Base-by-base conservation (phyloP, 2,888 invertebrate genomes). In the Ophion obscuratus region DNA sequence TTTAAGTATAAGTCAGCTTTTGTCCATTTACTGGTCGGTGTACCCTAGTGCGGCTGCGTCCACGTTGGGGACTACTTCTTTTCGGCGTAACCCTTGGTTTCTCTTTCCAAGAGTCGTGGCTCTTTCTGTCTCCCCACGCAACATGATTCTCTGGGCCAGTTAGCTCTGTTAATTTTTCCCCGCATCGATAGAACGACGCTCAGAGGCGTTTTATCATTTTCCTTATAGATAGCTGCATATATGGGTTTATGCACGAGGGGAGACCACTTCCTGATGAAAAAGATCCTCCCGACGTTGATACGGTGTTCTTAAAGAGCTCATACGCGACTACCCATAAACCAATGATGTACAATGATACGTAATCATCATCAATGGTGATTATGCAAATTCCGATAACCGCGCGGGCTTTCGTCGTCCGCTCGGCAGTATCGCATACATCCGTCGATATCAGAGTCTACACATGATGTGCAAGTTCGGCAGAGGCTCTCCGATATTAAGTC, bases 171-270 rank as follows among this genome's bases (percentile, higher is more conserved):
- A 71, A 83, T 83, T 85, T 81, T 85, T 64, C 53, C 62, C 57
- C 31, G 31, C 20, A 73, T 67, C 53, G 40, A 73, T 62, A 62
- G 80, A 66, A 62, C 27, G 61, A 4, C 53, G 47, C 66, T 74
- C 64, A 81, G 44, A 68, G 78, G 61, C 75, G 73, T 78, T 79
- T 82, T 67, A 75, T 79, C 82, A 82, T 85, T 77, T 73, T 62
- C 44, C 44, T 64, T 14, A 20, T 20, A 59, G 31, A 17, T n/a
- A 17, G 2, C 20, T 62, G 17, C 24, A 36, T 40, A 14, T 11
- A 61, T 24, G 24, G 24, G 24, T 24, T 24, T 24, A 24, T 44
- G 9, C 44, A 44, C 2, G 44, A 44, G 44, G 44, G 44, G 11
- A 10, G 44, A 44, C 31, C 68, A 36, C 64, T 53, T 82, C 71